Percentiles rank a stretch among this genome's conserved stretches.
phyloP scores from a whole-genome alignment of 2,113 vertebrate species.

The Bos taurus region DNA sequence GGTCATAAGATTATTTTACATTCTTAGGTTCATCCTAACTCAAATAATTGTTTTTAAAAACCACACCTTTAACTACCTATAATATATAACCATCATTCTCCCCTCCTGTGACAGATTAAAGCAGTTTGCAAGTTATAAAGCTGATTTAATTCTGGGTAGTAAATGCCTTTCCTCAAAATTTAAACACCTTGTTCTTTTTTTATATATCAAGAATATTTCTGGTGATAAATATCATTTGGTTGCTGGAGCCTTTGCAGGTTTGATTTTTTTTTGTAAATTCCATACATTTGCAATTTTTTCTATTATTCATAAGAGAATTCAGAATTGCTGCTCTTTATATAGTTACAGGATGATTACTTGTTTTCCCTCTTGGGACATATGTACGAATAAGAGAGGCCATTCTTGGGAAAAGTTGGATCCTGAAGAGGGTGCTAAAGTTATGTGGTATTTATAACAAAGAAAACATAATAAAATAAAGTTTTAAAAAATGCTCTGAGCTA shows the following conservation, averaged over 20 bases:
- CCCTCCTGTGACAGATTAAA: constrained; percentile 45
- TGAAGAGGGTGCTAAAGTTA: constrained; percentile 21
- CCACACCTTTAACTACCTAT: constrained; percentile 8
- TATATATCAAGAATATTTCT: constrained; percentile 20
- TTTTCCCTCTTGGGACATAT: neutral
- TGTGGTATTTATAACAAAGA: neutral
- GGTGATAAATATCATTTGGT: constrained; percentile 9
- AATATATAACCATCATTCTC: constrained; percentile 43
- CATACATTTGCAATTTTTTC: constrained; percentile 15
- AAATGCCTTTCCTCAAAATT: constrained; percentile 55
- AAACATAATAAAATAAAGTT: neutral
- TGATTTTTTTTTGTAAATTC: constrained; percentile 22
- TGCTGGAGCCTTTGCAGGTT: neutral
- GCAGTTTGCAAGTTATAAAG: constrained; percentile 51
- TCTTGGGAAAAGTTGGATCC: neutral
- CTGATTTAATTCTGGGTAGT: constrained; percentile 53
- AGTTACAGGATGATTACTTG: neutral
- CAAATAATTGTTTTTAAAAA: constrained; percentile 51
- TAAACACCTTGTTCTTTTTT: constrained; percentile 38
- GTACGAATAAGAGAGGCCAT: neutral
- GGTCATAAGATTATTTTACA: constrained; percentile 26
- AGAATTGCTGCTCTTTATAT: neutral
- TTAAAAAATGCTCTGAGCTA: neutral
- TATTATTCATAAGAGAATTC: constrained; percentile 17
- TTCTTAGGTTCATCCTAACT: neutral